Evolutionary conservation across 2,888 invertebrate genomes (phyloP).

Genomic region (Amblyjoppa proteus): DNA sequence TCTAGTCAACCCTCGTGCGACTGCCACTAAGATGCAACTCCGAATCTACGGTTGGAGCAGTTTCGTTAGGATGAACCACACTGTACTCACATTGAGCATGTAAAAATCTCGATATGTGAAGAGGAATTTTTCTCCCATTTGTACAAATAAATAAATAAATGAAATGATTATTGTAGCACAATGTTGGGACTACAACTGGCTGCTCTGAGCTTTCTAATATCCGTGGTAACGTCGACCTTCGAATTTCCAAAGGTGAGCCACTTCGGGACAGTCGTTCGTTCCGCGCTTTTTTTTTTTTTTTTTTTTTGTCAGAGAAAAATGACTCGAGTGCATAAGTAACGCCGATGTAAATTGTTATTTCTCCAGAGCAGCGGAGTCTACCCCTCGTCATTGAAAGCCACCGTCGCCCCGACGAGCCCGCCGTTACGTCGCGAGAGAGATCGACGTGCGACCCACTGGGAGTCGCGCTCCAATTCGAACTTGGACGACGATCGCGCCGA

Average conservation of each 20-base stretch:
- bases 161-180: not conserved
- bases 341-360: conserved; percentile 28
- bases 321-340: conserved; percentile 35
- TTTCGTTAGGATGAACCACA: too few species aligned
- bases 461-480: conserved; percentile 57
- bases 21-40: too few species aligned
- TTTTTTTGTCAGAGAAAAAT: conserved; percentile 22
- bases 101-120: too few species aligned
- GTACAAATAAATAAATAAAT: too few species aligned
- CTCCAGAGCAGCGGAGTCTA: conserved; percentile 33
- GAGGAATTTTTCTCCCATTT: too few species aligned
- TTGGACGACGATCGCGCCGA: conserved; percentile 48
- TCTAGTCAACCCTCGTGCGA: too few species aligned
- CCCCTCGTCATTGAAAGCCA: conserved; percentile 26
- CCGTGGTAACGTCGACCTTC: conserved; percentile 8
- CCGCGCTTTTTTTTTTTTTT: not conserved
- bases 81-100: too few species aligned
- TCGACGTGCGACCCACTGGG: conserved; percentile 63
- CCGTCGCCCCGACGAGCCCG: not conserved
- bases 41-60: too few species aligned
- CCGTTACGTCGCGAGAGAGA: conserved; percentile 40
- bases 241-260: conserved; percentile 46
- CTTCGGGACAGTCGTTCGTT: not conserved
- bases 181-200: conserved; percentile 31
- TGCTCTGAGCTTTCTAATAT: conserved; percentile 24